Evolutionary conservation across 2,113 vertebrate species (phyloP).

Genomic region (Centropus unirufus): DNA sequence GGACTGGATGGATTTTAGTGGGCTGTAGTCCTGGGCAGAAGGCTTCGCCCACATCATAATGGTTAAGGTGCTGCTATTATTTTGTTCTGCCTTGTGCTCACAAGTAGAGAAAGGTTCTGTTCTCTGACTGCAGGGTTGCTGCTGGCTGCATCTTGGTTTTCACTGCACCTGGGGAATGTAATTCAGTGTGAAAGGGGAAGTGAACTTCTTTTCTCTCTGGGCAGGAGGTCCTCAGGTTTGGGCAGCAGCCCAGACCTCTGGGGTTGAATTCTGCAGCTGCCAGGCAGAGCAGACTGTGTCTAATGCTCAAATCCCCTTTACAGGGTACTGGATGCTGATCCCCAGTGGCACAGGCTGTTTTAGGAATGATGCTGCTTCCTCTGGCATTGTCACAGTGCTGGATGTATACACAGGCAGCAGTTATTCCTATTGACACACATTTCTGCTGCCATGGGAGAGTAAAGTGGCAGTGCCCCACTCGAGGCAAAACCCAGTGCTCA

Average conservation of each 20-base stretch:
- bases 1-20: not conserved
- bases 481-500: not conserved
- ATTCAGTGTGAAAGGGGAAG: fast-evolving
- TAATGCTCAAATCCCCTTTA: not conserved
- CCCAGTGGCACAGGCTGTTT: not conserved
- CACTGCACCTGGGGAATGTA: not conserved
- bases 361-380: not conserved
- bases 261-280: not conserved
- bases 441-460: not conserved
- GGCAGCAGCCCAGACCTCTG: not conserved
- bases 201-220: not conserved
- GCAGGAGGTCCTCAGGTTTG: not conserved
- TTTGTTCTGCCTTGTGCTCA: not conserved
- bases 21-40: not conserved
- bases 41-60: fast-evolving
- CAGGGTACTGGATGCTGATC: not conserved
- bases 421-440: not conserved
- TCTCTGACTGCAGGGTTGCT: not conserved
- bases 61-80: not conserved
- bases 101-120: not conserved
- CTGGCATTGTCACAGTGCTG: not conserved
- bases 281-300: fast-evolving
- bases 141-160: not conserved
- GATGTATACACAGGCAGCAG: fast-evolving
- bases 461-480: not conserved